Base-by-base conservation (phyloP, 2,113 vertebrate genomes). In the Zapornia atra region DNA sequence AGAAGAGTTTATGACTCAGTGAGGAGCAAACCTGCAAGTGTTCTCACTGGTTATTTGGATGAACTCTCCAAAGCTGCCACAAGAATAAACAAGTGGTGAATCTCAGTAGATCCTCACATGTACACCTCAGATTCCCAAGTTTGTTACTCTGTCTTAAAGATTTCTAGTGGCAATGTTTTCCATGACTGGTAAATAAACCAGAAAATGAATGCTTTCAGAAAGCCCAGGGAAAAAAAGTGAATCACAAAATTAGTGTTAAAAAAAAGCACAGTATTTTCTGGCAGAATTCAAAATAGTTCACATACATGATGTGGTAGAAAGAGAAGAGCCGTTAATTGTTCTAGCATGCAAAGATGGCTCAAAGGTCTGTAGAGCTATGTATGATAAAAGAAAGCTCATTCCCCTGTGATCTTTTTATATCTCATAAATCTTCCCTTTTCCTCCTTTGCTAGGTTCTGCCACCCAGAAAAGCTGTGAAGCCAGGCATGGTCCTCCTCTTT, bases 401-500 rank as follows among this genome's bases (percentile, higher is more conserved):
- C 12, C 6, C 19, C 54, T 57, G 22, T 93, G 38, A 26, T 36
- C 8, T 46, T 42, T 96, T 94, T 48, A 24, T 48, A 76, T 68
- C 6, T 44, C 46, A 64, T 59, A 59, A 28, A 56, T 64, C 21
- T 82, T 42, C 72, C 46, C 11, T 65, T 29, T 73, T 93, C 29
- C 28, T 95, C n/a, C 68, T 88, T 92, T 86, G 31, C 18, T 95
- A 99, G 99, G 92, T 98, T 75, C 73, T 99, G 60, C 99, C 99
- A 86, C 93, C 97, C n/a, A 93, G 96, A 82, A 96, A 95, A 83
- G 93, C 98, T 59, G n/a, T 98, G 76, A 96, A 98, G 36, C 98
- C 98, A 33, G 99, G 98, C 77, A 98, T 96, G 97, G 98, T 98
- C 15, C 95, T 99, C 50, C 92, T 99, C 21, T 99, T 99, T 95